Percentiles rank a stretch among this genome's conserved stretches.
phyloP scores from a whole-genome alignment of 2,113 vertebrate genomes.

The Elachura formosa region DNA sequence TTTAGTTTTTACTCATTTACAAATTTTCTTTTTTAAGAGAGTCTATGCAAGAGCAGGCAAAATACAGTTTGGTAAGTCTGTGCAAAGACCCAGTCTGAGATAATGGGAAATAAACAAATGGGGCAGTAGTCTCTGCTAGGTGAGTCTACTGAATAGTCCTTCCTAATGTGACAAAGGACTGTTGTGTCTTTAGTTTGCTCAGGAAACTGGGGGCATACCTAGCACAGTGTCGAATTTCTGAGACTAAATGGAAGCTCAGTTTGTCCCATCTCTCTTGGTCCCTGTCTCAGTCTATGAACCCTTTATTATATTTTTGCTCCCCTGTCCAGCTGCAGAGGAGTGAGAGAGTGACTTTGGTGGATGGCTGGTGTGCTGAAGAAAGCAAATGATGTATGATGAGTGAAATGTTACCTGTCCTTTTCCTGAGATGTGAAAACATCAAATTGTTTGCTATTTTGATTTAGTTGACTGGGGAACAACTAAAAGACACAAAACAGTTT shows the following conservation, averaged over 20 bases:
- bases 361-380: neutral
- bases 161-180: neutral
- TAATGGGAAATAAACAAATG: neutral
- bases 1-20: neutral
- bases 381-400: neutral
- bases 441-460: neutral
- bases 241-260: neutral
- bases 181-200: neutral
- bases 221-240: neutral
- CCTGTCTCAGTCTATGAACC: neutral
- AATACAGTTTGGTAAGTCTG: neutral
- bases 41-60: neutral
- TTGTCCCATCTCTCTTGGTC: neutral
- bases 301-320: neutral
- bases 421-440: neutral
- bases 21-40: neutral
- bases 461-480: neutral
- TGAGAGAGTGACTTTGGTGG: neutral
- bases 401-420: neutral
- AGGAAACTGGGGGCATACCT: neutral
- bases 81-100: neutral
- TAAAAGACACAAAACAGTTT: neutral
- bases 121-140: neutral
- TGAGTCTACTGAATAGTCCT: neutral
- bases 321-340: neutral